These are phyloP conservation scores for Drosophila lacteicornis DNA, from an alignment of 1,140 invertebrate species.

Conservation along the genomic window DNA sequence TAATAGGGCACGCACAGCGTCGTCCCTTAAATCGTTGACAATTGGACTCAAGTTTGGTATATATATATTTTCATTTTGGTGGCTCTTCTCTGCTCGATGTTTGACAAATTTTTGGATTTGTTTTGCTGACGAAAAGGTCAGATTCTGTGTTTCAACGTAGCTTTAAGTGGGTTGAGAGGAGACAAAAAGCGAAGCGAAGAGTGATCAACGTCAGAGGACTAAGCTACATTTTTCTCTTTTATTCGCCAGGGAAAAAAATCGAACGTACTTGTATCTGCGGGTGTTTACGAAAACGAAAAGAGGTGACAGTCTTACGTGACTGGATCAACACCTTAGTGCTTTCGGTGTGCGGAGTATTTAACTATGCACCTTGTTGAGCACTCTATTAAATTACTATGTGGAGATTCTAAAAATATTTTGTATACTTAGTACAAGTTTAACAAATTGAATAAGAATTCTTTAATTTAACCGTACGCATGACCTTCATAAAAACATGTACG, in stretches of 20 bases:
- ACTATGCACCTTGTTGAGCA: not conserved
- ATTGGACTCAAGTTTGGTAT: slow-evolving; percentile 49
- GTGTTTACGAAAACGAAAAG: not conserved
- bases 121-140: slow-evolving; percentile 23
- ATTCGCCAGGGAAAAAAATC: no score
- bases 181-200: not conserved
- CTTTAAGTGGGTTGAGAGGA: not conserved
- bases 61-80: slow-evolving; percentile 1
- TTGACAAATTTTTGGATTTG: slow-evolving; percentile 42
- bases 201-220: slow-evolving; percentile 6
- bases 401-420: no score
- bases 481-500: not conserved
- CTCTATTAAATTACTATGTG: no score
- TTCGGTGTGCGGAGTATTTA: not conserved
- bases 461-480: no score
- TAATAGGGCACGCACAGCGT: slow-evolving; percentile 47
- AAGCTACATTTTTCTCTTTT: not conserved
- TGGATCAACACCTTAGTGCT: not conserved
- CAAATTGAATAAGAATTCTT: no score
- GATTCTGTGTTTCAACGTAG: not conserved
- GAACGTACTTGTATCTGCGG: not conserved
- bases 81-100: not conserved
- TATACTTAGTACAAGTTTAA: no score
- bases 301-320: slow-evolving; percentile 3
- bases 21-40: slow-evolving; percentile 64